Base-by-base conservation (phyloP, 2,113 vertebrate genomes). In the Colius striatus region DNA sequence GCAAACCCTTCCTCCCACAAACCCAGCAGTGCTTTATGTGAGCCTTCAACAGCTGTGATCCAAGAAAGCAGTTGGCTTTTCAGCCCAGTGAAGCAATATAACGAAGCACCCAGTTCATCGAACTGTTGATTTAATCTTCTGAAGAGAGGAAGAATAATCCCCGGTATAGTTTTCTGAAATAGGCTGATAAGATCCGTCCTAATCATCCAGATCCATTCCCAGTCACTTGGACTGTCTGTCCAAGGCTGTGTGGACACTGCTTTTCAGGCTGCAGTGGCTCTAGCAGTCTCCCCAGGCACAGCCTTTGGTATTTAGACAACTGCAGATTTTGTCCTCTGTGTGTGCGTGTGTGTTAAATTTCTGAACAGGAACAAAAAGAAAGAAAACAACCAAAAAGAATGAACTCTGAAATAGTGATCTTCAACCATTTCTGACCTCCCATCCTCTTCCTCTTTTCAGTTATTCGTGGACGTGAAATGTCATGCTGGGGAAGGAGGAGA, bases 111-210 rank as follows among this genome's bases (percentile, higher is more conserved):
- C 55, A 32, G 72, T 91, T 84, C 78, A 90, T 77, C 9, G 4
- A 90, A 62, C 55, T 76, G 87, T 65, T 87, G 67, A 75, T 92
- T 95, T 92, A 45, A 94, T 95, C 84, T 82, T 87, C 32, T 71
- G 90, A 85, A 51, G 48, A 48, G 47, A 77, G 80, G 71, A 84
- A n/a, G 27, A 78, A 58, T 77, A 91, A 95, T 94, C 75, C 32
- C 8, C 16, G 12, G 26, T 55, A 13, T 25, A 41, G n/a, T 84
- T 91, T 81, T 61, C 81, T 94, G 74, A 79, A 87, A 19, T 5
- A 74, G 30, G 5, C 51, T 75, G 92, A 65, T 89, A 78, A 84
- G 79, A 74, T 86, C 86, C 11, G 3, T 74, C 83, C 87, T 77
- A 18, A 80, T 92, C 32, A 53, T 63, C 55, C 61, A 29, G 65